Evolutionary conservation across 2,113 vertebrate species (phyloP), one percentile per base, ranked within the genome.

Genomic region (Cyanoliseus patagonus): DNA sequence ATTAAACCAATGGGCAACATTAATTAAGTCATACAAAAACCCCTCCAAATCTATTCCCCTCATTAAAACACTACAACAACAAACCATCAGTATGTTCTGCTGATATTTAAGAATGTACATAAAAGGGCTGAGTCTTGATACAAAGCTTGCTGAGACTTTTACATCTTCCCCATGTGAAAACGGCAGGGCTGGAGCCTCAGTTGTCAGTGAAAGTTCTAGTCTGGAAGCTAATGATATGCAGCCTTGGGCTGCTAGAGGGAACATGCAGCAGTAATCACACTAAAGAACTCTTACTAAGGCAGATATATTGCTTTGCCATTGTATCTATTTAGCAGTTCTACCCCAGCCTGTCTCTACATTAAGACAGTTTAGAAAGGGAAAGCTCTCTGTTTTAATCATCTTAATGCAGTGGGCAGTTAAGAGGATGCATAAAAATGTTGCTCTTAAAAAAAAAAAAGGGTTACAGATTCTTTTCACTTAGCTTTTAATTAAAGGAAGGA

Each of bases 301-400:
- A 89, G 79, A 83, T 39, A 73, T 22, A 77, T 20, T 52, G 62
- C 39, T 61, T 87, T 90, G 84, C 47, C 33, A 47, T 49, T 47
- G 17, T 46, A 62, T 44, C 61, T 78, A 25, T 81, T 90, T 41
- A 90, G 59, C 86, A 81, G 30, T 66, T 86, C 72, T 42, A 70
- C 17, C 14, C 47, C 16, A 69, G 52, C 39, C 68, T 74, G 59
- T 37, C 76, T 57, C 82, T 85, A 53, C 61, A n/a, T 42, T 83
- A 77, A 81, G 53, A 80, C n/a, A 73, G 52, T 61, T 73, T 39
- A 53, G 52, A 86, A 92, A 93, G 52, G 27, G 19, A 70, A 85
- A 74, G 41, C 59, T 55, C 76, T 61, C 64, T 37, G 49, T 42
- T 95, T 90, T 95, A 92, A 96, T 88, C 94, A 94, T 72, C 83